Evolutionary conservation across 2,888 invertebrate genomes (phyloP), one percentile per base, ranked within the genome.

Genomic region (Diarsia brunnea): DNA sequence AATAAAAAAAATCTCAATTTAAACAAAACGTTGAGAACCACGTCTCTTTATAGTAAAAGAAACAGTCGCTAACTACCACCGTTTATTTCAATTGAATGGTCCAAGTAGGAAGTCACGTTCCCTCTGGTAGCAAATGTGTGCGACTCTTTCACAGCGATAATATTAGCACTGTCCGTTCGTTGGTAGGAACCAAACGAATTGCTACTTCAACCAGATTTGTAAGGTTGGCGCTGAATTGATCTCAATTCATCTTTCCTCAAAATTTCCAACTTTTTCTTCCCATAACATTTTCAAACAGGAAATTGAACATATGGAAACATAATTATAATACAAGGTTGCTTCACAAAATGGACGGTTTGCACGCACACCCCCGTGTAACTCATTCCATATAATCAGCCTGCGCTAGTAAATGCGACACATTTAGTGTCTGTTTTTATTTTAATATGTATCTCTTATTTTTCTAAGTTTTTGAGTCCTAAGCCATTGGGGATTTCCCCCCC

Each of bases 61-160:
- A 81, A 83, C 68, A 63, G 71, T 75, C 21, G 58, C 47, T 53
- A 84, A 75, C 84, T 69, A 58, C 58, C 70, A 80, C 24, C 82
- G 65, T 84, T 85, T 79, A 75, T 64, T 75, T 75, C 88, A 87
- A 88, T 88, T 85, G 85, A 85, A 81, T 74, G 79, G 73, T 69
- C 69, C 53, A 73, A 78, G 58, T 63, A 87, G 88, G 88, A 87
- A 87, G 87, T 86, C 86, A 85, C 87, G 82, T 82, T 69, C 77
- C 76, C 75, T 78, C 38, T 38, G 38, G 38, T 38, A 55, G 82
- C 60, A 60, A 79, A 79, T 75, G 79, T 69, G 73, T 64, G 73
- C 65, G 61, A 65, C 61, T 78, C 78, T 83, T 84, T 79, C 63
- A 67, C 69, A 38, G 31, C 27, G 60, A 45, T 78, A 82, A 78